These are phyloP conservation scores for Trissolcus basalis DNA, from an alignment of 1,140 invertebrate species.

Conservation along the genomic window DNA sequence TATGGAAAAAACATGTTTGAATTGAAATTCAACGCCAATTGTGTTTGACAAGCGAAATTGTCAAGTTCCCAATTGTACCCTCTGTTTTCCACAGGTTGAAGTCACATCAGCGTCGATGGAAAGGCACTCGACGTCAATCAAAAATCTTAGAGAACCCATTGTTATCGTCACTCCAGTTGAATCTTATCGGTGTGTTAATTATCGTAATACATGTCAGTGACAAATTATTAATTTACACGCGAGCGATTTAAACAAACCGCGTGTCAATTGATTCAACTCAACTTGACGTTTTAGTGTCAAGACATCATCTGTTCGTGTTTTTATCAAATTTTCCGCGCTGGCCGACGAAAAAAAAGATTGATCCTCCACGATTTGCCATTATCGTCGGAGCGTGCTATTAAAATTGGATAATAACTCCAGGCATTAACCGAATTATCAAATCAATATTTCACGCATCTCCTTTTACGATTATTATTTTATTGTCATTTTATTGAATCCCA, in stretches of 20 bases:
- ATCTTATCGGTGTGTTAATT: constrained; percentile 45
- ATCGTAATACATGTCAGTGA: constrained; percentile 29
- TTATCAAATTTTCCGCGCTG: not conserved
- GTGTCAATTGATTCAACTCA: constrained; percentile 10
- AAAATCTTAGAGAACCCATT: constrained; percentile 40
- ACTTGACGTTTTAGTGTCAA: constrained; percentile 24
- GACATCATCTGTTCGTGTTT: not conserved
- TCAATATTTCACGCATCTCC: too few relatives aligned
- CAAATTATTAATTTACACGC: constrained; percentile 36
- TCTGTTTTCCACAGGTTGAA: constrained; percentile 15
- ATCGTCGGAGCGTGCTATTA: too few relatives aligned
- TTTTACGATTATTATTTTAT: not conserved
- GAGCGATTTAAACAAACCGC: constrained; percentile 25
- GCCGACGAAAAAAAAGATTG: too few relatives aligned
- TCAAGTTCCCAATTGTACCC: too few relatives aligned
- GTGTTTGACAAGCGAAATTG: too few relatives aligned
- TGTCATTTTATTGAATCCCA: too few relatives aligned
- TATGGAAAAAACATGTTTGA: too few relatives aligned
- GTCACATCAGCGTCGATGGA: constrained; percentile 34
- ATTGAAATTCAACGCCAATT: too few relatives aligned
- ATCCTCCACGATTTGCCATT: too few relatives aligned
- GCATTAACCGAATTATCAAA: too few relatives aligned
- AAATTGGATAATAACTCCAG: too few relatives aligned
- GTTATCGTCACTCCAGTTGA: constrained; percentile 42
- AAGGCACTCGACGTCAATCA: constrained; percentile 43